Evolutionary conservation across 2,888 invertebrate genomes (phyloP), one percentile per base, ranked within the genome.

Genomic region (Drepanosiphum platanoidis): DNA sequence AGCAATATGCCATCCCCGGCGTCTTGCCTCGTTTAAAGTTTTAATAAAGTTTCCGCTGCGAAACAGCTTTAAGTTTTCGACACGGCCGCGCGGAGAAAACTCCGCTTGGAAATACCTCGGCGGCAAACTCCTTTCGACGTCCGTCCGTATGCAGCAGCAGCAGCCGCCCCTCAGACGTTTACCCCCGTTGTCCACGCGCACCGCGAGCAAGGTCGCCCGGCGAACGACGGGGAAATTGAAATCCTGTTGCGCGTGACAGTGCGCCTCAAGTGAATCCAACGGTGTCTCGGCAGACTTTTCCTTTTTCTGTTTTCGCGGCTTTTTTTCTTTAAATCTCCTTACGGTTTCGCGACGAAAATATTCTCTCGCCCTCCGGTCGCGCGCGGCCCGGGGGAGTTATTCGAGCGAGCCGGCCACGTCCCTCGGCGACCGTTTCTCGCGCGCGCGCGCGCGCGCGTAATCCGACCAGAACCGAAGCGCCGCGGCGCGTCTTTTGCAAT

Each of bases 41-140:
- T 75, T 84, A 84, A 77, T 84, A 84, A 84, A 84, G 84, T 84
- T 77, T 84, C 68, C 74, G 39, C n/a, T 70, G 77, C 30, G 84
- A 70, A 84, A 84, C 75, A 39, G 75, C 84, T 84, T 84, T 77
- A 84, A 84, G 84, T 77, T 84, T 77, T 77, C 75, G 52, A 77
- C 84, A 77, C 75, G 68, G 39, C n/a, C n/a, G n/a, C 36, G 36
- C 22, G 68, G 58, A 77, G 77, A 84, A 77, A 84, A 84, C 36
- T 42, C 36, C n/a, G 36, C 72, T 77, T 68, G 52, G 39, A 68
- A 84, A 84, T 84, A 70, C 52, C 66, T 68, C 30, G 30, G 36
- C 30, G 30, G 36, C 52, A n/a, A 36, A 42, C 82, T 22, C 27
- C 81, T 72, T 39, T 75, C 30, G 27, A 18, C 46, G 32, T 74